phyloP scores from a whole-genome alignment of 2,113 vertebrate species.

The Tetrao urogallus region DNA sequence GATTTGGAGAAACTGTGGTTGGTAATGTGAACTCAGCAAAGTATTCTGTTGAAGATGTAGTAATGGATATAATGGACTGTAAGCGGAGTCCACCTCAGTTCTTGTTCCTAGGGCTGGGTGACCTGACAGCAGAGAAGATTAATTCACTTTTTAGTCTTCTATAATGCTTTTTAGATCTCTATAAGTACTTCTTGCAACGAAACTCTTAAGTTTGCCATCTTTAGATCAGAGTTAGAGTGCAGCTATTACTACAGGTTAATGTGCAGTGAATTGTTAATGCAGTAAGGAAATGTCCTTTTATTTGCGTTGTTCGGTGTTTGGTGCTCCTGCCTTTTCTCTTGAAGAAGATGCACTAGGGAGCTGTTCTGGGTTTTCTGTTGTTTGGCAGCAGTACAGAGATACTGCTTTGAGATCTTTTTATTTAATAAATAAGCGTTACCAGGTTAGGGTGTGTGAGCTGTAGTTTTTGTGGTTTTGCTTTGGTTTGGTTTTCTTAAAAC shows the following conservation, averaged over 20 bases:
- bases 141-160: not conserved
- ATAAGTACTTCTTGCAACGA: not conserved
- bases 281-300: not conserved
- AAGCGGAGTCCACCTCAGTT: not conserved
- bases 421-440: not conserved
- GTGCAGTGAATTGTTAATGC: not conserved
- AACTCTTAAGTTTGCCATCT: not conserved
- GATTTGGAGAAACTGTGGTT: not conserved
- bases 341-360: not conserved
- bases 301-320: not conserved
- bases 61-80: not conserved
- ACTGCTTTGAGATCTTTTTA: not conserved
- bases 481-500: not conserved
- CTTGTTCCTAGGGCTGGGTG: not conserved
- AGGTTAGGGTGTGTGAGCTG: not conserved
- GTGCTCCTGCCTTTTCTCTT: not conserved
- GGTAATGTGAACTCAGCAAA: not conserved
- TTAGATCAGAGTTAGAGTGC: not conserved
- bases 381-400: not conserved
- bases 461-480: not conserved
- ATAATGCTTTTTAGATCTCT: no score
- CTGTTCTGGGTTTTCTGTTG: not conserved
- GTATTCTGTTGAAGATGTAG: not conserved
- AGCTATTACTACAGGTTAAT: not conserved
- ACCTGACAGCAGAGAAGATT: not conserved